These are phyloP conservation scores for Leptobrachium ailaonicum DNA, from an alignment of 2,113 vertebrate genomes.

Conservation along the genomic window DNA sequence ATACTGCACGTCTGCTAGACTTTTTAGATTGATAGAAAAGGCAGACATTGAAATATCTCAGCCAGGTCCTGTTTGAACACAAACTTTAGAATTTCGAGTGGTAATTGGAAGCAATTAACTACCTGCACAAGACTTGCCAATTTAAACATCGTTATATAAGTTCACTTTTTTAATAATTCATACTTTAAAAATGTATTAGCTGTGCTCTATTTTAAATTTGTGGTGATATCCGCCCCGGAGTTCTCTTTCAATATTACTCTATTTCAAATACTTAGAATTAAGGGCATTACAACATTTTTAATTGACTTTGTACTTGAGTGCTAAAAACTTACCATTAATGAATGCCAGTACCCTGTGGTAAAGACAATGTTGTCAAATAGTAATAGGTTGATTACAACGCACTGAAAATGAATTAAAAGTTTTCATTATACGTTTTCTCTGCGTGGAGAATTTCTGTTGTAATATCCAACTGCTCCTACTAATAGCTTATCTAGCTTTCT, in stretches of 20 bases:
- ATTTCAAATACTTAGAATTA: neutral
- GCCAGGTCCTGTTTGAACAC: too few species aligned
- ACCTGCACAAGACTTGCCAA: too few species aligned
- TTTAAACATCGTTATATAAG: too few species aligned
- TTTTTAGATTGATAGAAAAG: too few species aligned
- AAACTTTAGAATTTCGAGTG: too few species aligned
- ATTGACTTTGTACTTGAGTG: neutral
- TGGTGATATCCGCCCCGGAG: too few species aligned
- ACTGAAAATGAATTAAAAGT: conserved; percentile 41
- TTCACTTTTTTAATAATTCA: too few species aligned
- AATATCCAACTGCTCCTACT: conserved; percentile 34
- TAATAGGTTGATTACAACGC: conserved; percentile 32
- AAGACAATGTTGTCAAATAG: conserved; percentile 33
- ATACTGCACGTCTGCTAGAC: too few species aligned
- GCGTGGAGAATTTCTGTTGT: conserved; percentile 27
- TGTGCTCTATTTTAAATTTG: too few species aligned
- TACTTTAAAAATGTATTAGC: too few species aligned
- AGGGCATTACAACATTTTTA: neutral
- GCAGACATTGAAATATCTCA: too few species aligned
- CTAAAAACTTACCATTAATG: conserved; percentile 21
- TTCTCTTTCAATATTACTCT: neutral
- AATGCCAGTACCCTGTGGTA: conserved; percentile 16
- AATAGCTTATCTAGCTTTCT: conserved; percentile 36
- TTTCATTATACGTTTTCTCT: conserved; percentile 40
- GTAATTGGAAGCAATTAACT: too few species aligned